Evolutionary conservation across 2,113 vertebrate species (phyloP).

Genomic region (Mobula birostris): DNA sequence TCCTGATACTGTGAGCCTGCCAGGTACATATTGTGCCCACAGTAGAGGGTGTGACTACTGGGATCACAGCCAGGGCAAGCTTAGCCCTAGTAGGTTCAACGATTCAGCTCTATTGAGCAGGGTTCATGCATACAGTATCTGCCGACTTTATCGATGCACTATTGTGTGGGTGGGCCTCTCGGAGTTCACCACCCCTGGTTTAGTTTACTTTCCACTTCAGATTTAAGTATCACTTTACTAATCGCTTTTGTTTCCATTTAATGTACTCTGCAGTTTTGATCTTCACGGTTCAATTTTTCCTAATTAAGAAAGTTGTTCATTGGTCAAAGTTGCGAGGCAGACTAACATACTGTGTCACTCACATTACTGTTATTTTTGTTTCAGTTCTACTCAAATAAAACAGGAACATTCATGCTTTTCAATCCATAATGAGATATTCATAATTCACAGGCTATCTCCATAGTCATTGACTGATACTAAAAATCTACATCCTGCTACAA

Average conservation of each 20-base stretch:
- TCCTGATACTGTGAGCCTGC: neutral
- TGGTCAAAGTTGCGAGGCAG: neutral
- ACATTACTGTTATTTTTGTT: neutral
- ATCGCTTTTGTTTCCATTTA: neutral
- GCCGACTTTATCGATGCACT: neutral
- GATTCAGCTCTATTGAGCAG: neutral
- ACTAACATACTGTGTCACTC: neutral
- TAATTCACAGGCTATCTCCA: no score
- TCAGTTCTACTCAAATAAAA: neutral
- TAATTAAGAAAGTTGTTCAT: neutral
- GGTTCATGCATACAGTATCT: neutral
- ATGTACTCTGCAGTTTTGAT: neutral
- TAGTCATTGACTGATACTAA: neutral
- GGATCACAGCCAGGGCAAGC: neutral
- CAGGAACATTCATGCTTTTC: neutral
- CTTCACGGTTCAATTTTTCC: slow-evolving; percentile 19
- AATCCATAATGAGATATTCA: neutral
- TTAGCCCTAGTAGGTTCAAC: neutral
- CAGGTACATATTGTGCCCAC: slow-evolving; percentile 18
- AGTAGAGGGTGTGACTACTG: neutral
- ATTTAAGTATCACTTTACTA: neutral
- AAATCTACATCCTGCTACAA: neutral
- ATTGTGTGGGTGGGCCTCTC: neutral
- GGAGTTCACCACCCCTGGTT: neutral
- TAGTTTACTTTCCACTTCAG: neutral